phyloP scores from a whole-genome alignment of 1,140 invertebrate genomes.

The Aradophagus sp. region DNA sequence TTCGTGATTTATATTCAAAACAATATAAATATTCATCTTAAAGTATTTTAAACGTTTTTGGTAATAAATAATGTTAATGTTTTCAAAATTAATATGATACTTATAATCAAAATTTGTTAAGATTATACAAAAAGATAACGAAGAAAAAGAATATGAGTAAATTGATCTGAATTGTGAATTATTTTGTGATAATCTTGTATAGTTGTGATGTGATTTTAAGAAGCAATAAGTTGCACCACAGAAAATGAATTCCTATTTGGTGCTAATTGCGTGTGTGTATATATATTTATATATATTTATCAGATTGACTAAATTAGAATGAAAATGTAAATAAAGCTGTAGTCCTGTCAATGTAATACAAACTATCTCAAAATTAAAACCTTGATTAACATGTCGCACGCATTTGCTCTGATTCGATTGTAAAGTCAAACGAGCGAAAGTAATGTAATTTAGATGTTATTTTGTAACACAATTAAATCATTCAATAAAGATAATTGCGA shows the following conservation, averaged over 20 bases:
- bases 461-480: conserved; percentile 68
- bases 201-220: conserved; percentile 24
- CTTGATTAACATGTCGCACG: conserved; percentile 60
- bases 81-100: no score
- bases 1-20: no score
- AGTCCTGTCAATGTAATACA: conserved; percentile 40
- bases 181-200: conserved; percentile 45
- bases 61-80: no score
- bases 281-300: conserved; percentile 65
- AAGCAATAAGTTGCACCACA: conserved; percentile 49
- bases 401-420: conserved; percentile 28
- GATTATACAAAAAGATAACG: conserved; percentile 10
- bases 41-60: no score
- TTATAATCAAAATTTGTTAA: no score
- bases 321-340: conserved; percentile 55
- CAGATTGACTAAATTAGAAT: conserved; percentile 55
- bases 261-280: conserved; percentile 65
- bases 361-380: conserved; percentile 44
- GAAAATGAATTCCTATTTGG: conserved; percentile 59
- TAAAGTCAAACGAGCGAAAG: conserved; percentile 36
- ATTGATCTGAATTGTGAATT: conserved; percentile 26
- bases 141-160: conserved; percentile 7
- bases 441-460: conserved; percentile 56
- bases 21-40: no score
- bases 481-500: conserved; percentile 61